phyloP scores from a whole-genome alignment of 2,888 invertebrate species.

The Steinernema scapterisci region DNA sequence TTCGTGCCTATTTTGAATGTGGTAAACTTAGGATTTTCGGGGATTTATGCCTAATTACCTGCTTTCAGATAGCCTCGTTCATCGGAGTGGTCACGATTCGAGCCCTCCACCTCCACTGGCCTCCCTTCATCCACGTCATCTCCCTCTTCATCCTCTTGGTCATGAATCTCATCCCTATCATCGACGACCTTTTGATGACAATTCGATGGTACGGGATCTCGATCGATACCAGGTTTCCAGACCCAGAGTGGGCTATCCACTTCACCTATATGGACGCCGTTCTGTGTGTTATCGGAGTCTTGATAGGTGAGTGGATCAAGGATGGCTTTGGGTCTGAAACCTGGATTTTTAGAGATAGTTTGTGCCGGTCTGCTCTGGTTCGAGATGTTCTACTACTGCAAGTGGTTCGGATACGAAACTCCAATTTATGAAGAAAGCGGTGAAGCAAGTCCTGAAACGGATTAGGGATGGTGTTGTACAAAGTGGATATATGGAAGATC shows the following conservation, averaged over 20 bases:
- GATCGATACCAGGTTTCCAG: not conserved
- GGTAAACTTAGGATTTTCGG: constrained; percentile 30
- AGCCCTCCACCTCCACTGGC: constrained; percentile 41
- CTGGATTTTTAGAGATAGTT: not conserved
- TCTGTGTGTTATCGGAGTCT: not conserved
- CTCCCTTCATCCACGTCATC: constrained; percentile 41
- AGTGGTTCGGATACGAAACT: not conserved
- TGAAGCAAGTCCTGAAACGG: no score
- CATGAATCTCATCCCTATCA: constrained; percentile 37
- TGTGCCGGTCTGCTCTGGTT: not conserved
- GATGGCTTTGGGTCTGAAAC: not conserved
- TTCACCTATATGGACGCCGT: constrained; percentile 5
- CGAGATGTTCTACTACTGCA: constrained; percentile 14
- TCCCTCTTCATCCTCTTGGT: constrained; percentile 32
- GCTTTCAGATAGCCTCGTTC: constrained; percentile 38
- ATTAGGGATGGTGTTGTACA: no score
- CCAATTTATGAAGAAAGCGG: no score
- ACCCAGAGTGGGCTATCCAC: not conserved
- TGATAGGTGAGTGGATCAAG: not conserved
- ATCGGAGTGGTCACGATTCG: constrained; percentile 39
- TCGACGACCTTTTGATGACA: constrained; percentile 33
- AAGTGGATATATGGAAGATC: no score
- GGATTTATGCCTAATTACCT: no score
- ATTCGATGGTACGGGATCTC: constrained; percentile 17
- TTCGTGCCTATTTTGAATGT: constrained; percentile 43